Conservation (phyloP, 1,140 invertebrate genomes). For the Pseudomyrmex cubaensis region DNA sequence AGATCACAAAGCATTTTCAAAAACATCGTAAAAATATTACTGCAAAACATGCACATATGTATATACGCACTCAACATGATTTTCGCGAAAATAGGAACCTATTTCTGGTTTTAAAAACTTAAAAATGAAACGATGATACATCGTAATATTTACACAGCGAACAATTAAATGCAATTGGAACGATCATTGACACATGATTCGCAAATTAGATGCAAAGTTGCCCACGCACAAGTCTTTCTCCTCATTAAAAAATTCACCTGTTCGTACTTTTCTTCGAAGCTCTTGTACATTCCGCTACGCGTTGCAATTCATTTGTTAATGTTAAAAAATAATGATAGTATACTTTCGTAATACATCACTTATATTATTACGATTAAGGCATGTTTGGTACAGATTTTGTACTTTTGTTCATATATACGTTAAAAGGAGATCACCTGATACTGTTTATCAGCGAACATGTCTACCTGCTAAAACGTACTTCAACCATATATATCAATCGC, state of each 20-base stretch:
- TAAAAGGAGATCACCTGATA: conserved; percentile 31
- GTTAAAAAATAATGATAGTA: conserved; percentile 58
- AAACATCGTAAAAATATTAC: conserved; percentile 76
- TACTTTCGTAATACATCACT: conserved; percentile 59
- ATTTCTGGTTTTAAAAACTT: conserved; percentile 69
- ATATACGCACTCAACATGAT: conserved; percentile 72
- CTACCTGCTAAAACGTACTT: conserved; percentile 53
- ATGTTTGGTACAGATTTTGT: conserved; percentile 75
- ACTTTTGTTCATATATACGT: conserved; percentile 63
- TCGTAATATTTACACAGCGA: conserved; percentile 62
- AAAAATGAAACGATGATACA: conserved; percentile 76
- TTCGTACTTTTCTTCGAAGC: conserved; percentile 6
- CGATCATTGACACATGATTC: conserved; percentile 64
- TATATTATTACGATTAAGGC: conserved; percentile 70
- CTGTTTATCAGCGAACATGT: conserved; percentile 37
- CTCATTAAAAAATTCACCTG: conserved; percentile 27
- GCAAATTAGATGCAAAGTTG: conserved; percentile 54
- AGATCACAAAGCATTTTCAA: conserved; percentile 83
- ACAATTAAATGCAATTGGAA: conserved; percentile 79
- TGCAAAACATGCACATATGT: conserved; percentile 68
- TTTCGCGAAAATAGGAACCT: conserved; percentile 74
- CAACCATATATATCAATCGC: conserved; percentile 24
- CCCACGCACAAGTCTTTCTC: conserved; percentile 35
- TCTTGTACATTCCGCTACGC: conserved; percentile 30
- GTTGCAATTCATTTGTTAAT: conserved; percentile 27